Evolutionary conservation across 2,888 invertebrate genomes (phyloP).

Genomic region (Syrphus vitripennis): DNA sequence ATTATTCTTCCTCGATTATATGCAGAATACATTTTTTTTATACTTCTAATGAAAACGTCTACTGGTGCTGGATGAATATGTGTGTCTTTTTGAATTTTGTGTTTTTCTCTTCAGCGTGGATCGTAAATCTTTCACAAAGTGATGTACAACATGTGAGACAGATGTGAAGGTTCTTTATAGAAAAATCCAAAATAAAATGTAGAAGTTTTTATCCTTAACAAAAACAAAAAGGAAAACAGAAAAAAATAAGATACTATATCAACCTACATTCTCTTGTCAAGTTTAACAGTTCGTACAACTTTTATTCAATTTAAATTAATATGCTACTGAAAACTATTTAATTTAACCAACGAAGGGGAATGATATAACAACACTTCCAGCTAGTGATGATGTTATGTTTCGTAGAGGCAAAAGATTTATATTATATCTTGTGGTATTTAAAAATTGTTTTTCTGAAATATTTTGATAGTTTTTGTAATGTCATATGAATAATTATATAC

Average conservation of each 20-base stretch:
- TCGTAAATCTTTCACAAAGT: slow-evolving; percentile 44
- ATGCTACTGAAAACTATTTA: slow-evolving; percentile 21
- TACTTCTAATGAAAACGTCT: slow-evolving; percentile 1
- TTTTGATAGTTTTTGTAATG: too few species aligned
- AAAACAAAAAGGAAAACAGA: background rate
- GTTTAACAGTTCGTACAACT: background rate
- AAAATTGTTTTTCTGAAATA: too few species aligned
- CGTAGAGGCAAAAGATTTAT: background rate
- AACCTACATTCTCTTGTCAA: background rate
- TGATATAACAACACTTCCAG: too few species aligned
- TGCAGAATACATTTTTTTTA: background rate
- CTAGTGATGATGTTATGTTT: background rate
- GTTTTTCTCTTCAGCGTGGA: background rate
- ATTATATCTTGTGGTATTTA: too few species aligned
- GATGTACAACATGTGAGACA: slow-evolving; percentile 10
- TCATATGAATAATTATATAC: too few species aligned
- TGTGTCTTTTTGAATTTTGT: background rate
- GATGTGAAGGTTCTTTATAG: slow-evolving; percentile 16
- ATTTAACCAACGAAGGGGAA: background rate
- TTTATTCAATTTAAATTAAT: slow-evolving; percentile 21
- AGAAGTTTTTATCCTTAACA: background rate
- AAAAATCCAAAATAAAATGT: slow-evolving; percentile 3
- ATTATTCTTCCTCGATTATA: slow-evolving; percentile 11
- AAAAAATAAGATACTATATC: background rate
- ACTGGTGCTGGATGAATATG: background rate